Percentiles rank a stretch among this genome's conserved stretches.
These are phyloP conservation scores for Mus musculus DNA, from an alignment of 2,113 vertebrate genomes.

Conservation along the genomic window GRCm39 chrX:71531001-71531500, in stretches of 20 bases:
- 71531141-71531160: not conserved
- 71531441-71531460: not conserved
- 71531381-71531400: not conserved
- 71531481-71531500: not conserved
- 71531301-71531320: not conserved
- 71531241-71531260: not conserved
- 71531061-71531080: not conserved
- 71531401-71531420: not conserved
- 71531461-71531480: not conserved
- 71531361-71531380: not conserved
- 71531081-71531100: not conserved
- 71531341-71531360: not conserved
- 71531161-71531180: not conserved
- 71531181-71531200: not conserved
- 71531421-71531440: not conserved
- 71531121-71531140: not conserved
- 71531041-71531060: not conserved
- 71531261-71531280: not conserved
- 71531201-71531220: not conserved
- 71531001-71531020: not conserved
- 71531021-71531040: not conserved
- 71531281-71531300: not conserved
- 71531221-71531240: not conserved
- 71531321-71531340: slow-evolving; percentile 27
- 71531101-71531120: not conserved